phyloP scores from a whole-genome alignment of 2,888 invertebrate species.

The Drosophila tripunctata region DNA sequence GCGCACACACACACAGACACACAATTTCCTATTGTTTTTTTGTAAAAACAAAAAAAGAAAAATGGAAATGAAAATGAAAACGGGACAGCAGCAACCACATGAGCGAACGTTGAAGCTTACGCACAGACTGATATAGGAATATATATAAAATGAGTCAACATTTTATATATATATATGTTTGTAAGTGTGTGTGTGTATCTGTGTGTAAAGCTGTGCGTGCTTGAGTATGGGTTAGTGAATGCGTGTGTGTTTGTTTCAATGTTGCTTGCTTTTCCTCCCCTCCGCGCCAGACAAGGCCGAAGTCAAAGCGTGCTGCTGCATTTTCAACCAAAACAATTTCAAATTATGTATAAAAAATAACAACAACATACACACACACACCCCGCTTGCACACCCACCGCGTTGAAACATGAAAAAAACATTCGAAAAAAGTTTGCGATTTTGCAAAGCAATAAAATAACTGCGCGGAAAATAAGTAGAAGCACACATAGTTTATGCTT shows the following conservation, averaged over 20 bases:
- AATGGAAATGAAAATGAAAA: conserved; percentile 24
- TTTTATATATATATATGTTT: conserved; percentile 4
- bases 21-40: conserved; percentile 8
- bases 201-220: conserved; percentile 55
- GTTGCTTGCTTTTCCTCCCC: background rate
- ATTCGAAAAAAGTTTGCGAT: conserved; percentile 56
- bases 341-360: conserved; percentile 63
- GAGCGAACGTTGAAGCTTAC: conserved; percentile 32
- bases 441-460: conserved; percentile 69
- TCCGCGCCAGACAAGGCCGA: conserved; percentile 56
- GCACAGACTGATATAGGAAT: conserved; percentile 5
- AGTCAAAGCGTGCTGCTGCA: conserved; percentile 64
- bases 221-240: conserved; percentile 42
- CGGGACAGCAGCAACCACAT: conserved; percentile 56
- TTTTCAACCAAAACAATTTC: conserved; percentile 70
- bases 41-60: conserved; percentile 6
- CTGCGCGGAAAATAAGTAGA: conserved; percentile 59
- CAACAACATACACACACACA: conserved; percentile 19
- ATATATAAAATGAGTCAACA: conserved; percentile 15
- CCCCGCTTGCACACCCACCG: conserved; percentile 3
- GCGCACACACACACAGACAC: conserved; percentile 13
- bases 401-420: conserved; percentile 28
- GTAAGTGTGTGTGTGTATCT: background rate
- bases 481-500: conserved; percentile 56
- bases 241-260: conserved; percentile 10